These are phyloP conservation scores for Rotaria macrura DNA, from an alignment of 2,888 invertebrate species.

Conservation along the genomic window DNA sequence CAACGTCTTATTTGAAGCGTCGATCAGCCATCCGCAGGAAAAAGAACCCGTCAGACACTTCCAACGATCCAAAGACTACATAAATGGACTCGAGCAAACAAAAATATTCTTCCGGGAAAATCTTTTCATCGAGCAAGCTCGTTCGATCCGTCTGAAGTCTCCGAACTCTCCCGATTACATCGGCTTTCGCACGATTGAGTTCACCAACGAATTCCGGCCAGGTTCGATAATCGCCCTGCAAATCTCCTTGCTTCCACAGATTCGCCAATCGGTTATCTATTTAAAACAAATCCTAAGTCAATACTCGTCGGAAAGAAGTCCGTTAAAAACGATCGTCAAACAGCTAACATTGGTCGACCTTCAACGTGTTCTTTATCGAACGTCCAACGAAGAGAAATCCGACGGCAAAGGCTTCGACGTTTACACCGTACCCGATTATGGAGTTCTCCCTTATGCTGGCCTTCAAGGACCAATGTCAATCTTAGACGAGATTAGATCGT, in stretches of 20 bases:
- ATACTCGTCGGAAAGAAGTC: background rate
- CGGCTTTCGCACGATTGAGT: background rate
- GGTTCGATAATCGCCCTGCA: background rate
- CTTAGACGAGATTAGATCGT: constrained; percentile 66
- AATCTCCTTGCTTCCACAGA: background rate
- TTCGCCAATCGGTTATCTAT: background rate
- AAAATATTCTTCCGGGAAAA: constrained; percentile 60
- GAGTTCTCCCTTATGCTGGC: constrained; percentile 75
- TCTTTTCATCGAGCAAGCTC: constrained; percentile 51
- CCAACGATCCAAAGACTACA: constrained; percentile 56
- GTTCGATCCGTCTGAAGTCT: background rate
- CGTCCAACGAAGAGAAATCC: constrained; percentile 65
- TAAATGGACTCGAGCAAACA: constrained; percentile 71
- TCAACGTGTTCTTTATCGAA: constrained; percentile 73
- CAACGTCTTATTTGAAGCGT: constrained; percentile 72
- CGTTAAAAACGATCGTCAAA: constrained; percentile 51
- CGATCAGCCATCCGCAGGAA: constrained; percentile 52
- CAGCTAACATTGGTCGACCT: constrained; percentile 65
- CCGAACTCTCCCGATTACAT: background rate
- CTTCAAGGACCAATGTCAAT: constrained; percentile 73
- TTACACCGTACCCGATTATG: constrained; percentile 76
- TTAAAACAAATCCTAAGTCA: background rate
- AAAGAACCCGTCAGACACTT: constrained; percentile 36
- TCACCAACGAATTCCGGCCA: background rate
- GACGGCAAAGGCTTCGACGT: constrained; percentile 68